Conservation (phyloP, 2,888 invertebrate species). For the Nomada fabriciana region DNA sequence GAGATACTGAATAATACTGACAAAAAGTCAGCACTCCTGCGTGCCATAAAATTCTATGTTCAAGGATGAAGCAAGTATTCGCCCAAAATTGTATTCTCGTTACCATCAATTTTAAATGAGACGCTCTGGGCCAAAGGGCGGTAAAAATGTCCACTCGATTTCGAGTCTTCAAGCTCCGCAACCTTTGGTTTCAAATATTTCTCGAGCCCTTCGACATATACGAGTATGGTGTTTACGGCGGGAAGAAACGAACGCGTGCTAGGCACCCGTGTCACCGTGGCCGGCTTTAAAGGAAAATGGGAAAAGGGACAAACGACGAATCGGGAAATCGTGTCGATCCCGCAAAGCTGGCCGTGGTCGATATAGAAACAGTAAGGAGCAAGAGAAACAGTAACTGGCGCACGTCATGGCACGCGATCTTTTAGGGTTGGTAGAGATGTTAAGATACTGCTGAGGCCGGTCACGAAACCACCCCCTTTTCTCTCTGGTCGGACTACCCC, state of each 20-base stretch:
- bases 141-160: too few relatives aligned
- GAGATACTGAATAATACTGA: too few relatives aligned
- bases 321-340: slow-evolving; percentile 59
- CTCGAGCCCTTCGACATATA: too few relatives aligned
- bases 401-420: slow-evolving; percentile 81
- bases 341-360: slow-evolving; percentile 70
- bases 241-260: background rate
- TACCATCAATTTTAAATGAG: too few relatives aligned
- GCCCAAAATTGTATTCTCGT: too few relatives aligned
- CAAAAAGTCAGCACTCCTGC: too few relatives aligned
- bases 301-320: slow-evolving; percentile 42
- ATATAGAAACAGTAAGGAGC: slow-evolving; percentile 72
- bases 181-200: too few relatives aligned
- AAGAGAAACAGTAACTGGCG: slow-evolving; percentile 79
- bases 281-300: slow-evolving; percentile 27
- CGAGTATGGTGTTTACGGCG: too few relatives aligned
- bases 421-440: slow-evolving; percentile 79
- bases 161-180: too few relatives aligned
- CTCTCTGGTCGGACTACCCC: slow-evolving; percentile 14
- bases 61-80: too few relatives aligned
- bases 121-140: too few relatives aligned
- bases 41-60: too few relatives aligned
- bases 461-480: slow-evolving; percentile 78
- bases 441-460: slow-evolving; percentile 80
- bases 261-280: slow-evolving; percentile 27